Conservation (phyloP, 2,888 invertebrate genomes). For the Cremastinae sp. region DNA sequence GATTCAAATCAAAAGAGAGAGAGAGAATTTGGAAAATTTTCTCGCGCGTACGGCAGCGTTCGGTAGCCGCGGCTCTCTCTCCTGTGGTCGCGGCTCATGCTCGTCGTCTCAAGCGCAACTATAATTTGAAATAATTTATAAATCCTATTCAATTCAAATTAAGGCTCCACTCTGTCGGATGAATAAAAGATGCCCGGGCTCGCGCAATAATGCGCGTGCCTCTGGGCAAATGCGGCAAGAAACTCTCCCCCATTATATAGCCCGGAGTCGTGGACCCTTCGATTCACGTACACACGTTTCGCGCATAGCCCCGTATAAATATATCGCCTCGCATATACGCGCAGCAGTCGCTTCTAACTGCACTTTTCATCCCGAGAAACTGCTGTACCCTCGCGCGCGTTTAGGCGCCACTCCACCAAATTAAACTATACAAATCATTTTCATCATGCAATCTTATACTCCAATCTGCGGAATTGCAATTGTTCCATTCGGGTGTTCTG, state of each 20-base stretch:
- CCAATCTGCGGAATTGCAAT: no score
- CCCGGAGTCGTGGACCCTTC: conserved; percentile 60
- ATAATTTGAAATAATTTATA: conserved; percentile 81
- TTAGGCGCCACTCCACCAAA: conserved; percentile 45
- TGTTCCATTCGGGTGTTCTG: no score
- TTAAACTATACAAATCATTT: conserved; percentile 6
- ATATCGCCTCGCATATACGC: conserved; percentile 27
- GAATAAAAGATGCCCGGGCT: conserved; percentile 79
- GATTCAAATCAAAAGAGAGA: not conserved
- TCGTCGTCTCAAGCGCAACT: conserved; percentile 71
- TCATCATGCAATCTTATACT: no score
- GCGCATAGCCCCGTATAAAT: conserved; percentile 42
- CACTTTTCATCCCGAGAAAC: conserved; percentile 29
- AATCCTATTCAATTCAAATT: conserved; percentile 81
- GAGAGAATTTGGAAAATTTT: conserved; percentile 31
- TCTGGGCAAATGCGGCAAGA: conserved; percentile 72
- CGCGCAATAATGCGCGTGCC: conserved; percentile 71
- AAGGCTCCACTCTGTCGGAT: conserved; percentile 80
- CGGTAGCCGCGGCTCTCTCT: conserved; percentile 66
- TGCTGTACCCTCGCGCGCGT: conserved; percentile 41
- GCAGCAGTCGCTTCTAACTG: conserved; percentile 37
- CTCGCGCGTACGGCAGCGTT: conserved; percentile 47
- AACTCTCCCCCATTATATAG: conserved; percentile 68
- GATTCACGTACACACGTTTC: conserved; percentile 12
- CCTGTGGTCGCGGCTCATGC: conserved; percentile 71